These are phyloP conservation scores for Subacronicta megacephala DNA, from an alignment of 2,888 invertebrate species.

Conservation along the genomic window DNA sequence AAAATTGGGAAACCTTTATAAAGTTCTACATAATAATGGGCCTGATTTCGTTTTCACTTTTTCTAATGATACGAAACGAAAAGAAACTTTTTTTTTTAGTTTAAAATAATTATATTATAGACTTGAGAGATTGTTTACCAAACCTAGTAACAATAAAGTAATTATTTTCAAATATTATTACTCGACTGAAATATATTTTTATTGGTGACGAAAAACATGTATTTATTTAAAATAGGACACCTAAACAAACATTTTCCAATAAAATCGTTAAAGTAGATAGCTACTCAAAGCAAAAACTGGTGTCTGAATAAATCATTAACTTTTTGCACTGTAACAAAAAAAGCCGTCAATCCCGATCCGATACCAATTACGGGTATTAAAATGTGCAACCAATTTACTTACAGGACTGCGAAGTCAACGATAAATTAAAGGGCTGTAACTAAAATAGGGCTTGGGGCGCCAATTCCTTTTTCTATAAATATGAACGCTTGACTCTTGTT, in stretches of 20 bases:
- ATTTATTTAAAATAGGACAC: background rate
- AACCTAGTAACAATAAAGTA: no score
- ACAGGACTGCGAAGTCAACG: slow-evolving; percentile 44
- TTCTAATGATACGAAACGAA: no score
- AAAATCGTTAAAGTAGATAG: slow-evolving; percentile 9
- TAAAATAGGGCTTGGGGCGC: slow-evolving; percentile 70
- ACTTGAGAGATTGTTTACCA: no score
- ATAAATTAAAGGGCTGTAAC: slow-evolving; percentile 75
- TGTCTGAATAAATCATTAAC: slow-evolving; percentile 39
- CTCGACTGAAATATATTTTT: no score
- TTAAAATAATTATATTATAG: no score
- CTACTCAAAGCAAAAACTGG: slow-evolving; percentile 14
- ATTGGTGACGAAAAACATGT: no score
- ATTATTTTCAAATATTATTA: no score
- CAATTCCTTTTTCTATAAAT: slow-evolving; percentile 75
- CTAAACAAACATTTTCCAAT: background rate
- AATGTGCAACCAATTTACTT: slow-evolving; percentile 58
- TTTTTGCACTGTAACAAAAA: slow-evolving; percentile 42
- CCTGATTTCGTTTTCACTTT: background rate
- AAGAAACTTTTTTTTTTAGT: no score
- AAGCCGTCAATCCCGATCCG: slow-evolving; percentile 57
- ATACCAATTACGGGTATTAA: slow-evolving; percentile 68
- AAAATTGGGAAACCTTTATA: no score
- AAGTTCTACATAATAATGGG: background rate
- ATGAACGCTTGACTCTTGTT: slow-evolving; percentile 58